Evolutionary conservation across 2,888 invertebrate genomes (phyloP).

Genomic region (Lysandra coridon): DNA sequence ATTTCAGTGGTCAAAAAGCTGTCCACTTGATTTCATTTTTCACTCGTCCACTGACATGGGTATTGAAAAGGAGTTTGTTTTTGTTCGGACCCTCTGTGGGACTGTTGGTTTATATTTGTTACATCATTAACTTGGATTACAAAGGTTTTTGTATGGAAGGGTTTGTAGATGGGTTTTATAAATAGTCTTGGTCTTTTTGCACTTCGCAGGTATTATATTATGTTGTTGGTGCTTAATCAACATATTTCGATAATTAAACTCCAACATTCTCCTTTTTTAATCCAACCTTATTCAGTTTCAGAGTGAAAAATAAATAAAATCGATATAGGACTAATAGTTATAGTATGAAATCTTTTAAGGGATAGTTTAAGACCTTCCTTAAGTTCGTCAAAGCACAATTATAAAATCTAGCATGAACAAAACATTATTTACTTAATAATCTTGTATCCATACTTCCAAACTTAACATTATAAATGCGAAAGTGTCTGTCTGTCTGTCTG

Average conservation of each 20-base stretch:
- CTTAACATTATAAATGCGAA: no score
- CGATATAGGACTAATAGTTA: no score
- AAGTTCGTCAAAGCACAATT: no score
- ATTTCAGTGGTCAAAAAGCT: constrained; percentile 46
- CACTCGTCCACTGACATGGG: constrained; percentile 73
- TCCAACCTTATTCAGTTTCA: no score
- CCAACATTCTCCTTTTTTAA: not conserved
- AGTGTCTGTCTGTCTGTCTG: no score
- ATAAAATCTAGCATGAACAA: no score
- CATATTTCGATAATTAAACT: not conserved
- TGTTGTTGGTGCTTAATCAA: not conserved
- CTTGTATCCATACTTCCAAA: not conserved
- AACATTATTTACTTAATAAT: no score
- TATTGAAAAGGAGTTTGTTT: constrained; percentile 68
- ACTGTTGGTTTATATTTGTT: constrained; percentile 44
- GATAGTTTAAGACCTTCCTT: no score
- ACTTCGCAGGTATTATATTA: not conserved
- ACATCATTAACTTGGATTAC: constrained; percentile 65
- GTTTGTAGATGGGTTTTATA: constrained; percentile 11
- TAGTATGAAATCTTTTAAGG: no score
- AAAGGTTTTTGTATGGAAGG: constrained; percentile 34
- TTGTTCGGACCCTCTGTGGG: constrained; percentile 63
- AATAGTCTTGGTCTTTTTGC: not conserved
- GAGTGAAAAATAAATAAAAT: no score
- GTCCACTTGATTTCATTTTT: constrained; percentile 80